Percentiles rank a stretch among this genome's conserved stretches.
phyloP scores from a whole-genome alignment of 2,888 invertebrate genomes.

The Acleris emargana region DNA sequence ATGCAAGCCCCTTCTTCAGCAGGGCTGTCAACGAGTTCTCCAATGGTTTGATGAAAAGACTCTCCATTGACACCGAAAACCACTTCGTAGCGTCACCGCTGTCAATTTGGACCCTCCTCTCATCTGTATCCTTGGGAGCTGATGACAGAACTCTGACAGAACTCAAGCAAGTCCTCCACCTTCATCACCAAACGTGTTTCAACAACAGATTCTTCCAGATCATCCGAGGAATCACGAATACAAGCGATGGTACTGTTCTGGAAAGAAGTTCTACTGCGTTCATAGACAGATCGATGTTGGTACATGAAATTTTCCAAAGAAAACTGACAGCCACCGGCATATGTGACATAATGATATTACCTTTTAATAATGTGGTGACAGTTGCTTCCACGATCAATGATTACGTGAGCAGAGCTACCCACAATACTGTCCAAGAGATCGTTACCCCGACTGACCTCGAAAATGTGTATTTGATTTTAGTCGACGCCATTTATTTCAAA shows the following conservation, averaged over 20 bases:
- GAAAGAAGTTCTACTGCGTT: conserved; percentile 62
- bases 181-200: conserved; percentile 62
- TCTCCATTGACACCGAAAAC: conserved; percentile 61
- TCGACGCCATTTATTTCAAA: conserved; percentile 71
- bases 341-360: conserved; percentile 51
- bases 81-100: conserved; percentile 68
- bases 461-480: conserved; percentile 52
- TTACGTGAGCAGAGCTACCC: conserved; percentile 58
- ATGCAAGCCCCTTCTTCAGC: conserved; percentile 47
- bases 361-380: conserved; percentile 50
- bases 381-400: conserved; percentile 61
- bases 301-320: conserved; percentile 50
- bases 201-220: conserved; percentile 61
- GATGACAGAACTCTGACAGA: conserved; percentile 56
- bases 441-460: conserved; percentile 59
- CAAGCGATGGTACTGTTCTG: conserved; percentile 48
- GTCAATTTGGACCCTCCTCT: conserved; percentile 66
- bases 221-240: conserved; percentile 45
- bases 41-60: conserved; percentile 44
- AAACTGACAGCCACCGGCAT: conserved; percentile 49
- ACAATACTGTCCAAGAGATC: conserved; percentile 63
- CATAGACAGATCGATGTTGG: conserved; percentile 51
- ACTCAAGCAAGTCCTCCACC: conserved; percentile 53
- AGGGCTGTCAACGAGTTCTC: conserved; percentile 56
- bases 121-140: conserved; percentile 63